Percentiles rank a stretch among this genome's conserved stretches.
Evolutionary conservation across 2,797 vertebrate genomes (phyloP).

Genomic region (Cheirogaleus major): DNA sequence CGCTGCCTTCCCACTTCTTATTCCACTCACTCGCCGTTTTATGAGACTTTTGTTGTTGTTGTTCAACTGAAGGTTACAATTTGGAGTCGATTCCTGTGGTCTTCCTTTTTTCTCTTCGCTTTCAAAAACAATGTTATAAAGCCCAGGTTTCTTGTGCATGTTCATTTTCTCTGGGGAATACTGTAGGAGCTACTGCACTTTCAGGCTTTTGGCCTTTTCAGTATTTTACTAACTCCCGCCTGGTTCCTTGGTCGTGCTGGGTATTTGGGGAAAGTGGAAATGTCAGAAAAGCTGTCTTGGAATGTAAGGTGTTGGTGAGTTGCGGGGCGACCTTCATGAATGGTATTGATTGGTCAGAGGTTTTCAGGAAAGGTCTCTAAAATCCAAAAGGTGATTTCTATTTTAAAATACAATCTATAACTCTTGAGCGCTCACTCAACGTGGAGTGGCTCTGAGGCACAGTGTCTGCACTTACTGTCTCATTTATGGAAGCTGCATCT

Average conservation of each 20-base stretch:
- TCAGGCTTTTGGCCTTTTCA: conserved; percentile 18
- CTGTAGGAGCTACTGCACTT: not conserved
- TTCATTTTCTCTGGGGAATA: conserved; percentile 15
- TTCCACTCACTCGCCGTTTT: not conserved
- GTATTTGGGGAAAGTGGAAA: conserved; percentile 48
- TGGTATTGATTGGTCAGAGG: not conserved
- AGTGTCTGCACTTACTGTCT: not conserved
- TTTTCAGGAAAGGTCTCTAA: conserved; percentile 49
- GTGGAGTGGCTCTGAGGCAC: not conserved
- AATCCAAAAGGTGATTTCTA: not conserved
- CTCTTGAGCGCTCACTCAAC: not conserved
- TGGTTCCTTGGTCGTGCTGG: not conserved
- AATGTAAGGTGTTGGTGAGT: not conserved
- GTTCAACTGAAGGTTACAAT: not conserved
- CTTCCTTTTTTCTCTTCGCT: not conserved
- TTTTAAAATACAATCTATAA: conserved; percentile 29
- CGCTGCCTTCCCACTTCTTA: not conserved
- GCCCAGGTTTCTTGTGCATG: not conserved
- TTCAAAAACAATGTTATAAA: not conserved
- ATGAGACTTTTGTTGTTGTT: not conserved
- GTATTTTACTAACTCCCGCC: conserved; percentile 33
- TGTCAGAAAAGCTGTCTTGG: conserved; percentile 23
- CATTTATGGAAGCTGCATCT: not conserved
- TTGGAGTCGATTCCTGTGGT: not conserved
- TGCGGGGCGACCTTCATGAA: conserved; percentile 58